Base-by-base conservation (phyloP, 2,113 vertebrate genomes). In the Rhodinocichla rosea region DNA sequence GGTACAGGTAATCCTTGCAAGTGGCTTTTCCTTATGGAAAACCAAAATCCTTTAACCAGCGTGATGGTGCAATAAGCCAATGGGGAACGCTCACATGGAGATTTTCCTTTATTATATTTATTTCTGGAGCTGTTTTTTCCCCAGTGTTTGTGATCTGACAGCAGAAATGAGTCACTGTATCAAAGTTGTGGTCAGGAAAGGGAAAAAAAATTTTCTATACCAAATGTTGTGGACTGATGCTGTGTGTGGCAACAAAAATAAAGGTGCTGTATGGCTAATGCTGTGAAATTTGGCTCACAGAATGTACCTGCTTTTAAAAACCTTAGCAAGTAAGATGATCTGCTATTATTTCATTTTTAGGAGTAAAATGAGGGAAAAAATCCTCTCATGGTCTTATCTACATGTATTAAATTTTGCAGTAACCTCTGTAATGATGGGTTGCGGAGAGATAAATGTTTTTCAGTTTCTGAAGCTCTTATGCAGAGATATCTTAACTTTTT, bases 131-230 rank as follows among this genome's bases (percentile, higher is more conserved):
- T 90, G 24, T 95, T 96, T 95, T 95, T 96, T 95, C 69, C 47
- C 70, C 76, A 75, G 93, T 95, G 89, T 97, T 97, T 97, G 92
- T 97, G 86, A 92, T 97, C 89, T 95, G 94, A 93, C 87, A 97
- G 91, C 75, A 95, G 90, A 84, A 97, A 85, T 96, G 96, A 97
- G 94, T 97, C 95, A 94, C 32, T 82, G 74, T 88, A 94, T 97
- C 92, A 95, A 95, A 97, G 85, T 60, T 33, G 42, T 8, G 64
- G 85, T 97, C 96, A 96, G 94, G 95, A 97, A 97, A 90, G 71
- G 73, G 73, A 45, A 89, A 60, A 84, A 63, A 57, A n/a, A 47
- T 2, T 33, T 37, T 80, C 49, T 53, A 32, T 53, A 53, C 52
- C 17, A 32, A 53, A 32, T 53, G 92, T 90, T 12, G 3, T 85